Base-by-base conservation (phyloP, 2,113 vertebrate species). In the Rhadina sibilatrix region DNA sequence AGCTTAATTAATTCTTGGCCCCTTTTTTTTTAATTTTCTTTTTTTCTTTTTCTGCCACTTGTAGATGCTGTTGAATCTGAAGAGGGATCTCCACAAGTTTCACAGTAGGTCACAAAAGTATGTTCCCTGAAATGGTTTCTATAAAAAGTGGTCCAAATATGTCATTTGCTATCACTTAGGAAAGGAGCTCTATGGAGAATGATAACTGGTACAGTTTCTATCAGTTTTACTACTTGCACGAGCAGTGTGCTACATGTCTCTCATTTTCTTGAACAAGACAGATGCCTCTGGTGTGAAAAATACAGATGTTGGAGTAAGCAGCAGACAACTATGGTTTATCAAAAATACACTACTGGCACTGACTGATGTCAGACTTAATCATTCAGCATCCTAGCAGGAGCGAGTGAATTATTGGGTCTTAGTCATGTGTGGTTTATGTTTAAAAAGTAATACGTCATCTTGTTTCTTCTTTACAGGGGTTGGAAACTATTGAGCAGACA, bases 321-420 rank as follows among this genome's bases (percentile, higher is more conserved):
- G 89, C 96, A 96, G 91, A 97, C 96, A 97, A 97, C 79, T 87
- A 86, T 79, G 96, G 97, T 97, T 98, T 98, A 98, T 98, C 94
- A 97, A 96, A 97, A 97, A 97, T 89, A 95, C 66, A 97, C 91
- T 87, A 88, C 93, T 97, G 94, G 93, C 90, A 89, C 87, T 96
- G 95, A 96, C 92, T 97, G 94, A 97, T 97, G 95, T 96, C 96
- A 94, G 89, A 92, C 93, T 95, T 93, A 96, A 94, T 97, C 90
- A 96, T 92, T 97, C 96, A 96, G 82, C 81, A 92, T 88, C 89
- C 80, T 90, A 95, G 97, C 47, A 5, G 91, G 87, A 97, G 74
- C 81, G 91, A 96, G 92, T 94, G 89, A 96, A 97, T 96, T 94
- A 91, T 81, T 97, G 83, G 93, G 80, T 87, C 95, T 94, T 88